These are phyloP conservation scores for Gallirallus australis DNA, from an alignment of 2,797 vertebrate species.

Conservation along the genomic window DNA sequence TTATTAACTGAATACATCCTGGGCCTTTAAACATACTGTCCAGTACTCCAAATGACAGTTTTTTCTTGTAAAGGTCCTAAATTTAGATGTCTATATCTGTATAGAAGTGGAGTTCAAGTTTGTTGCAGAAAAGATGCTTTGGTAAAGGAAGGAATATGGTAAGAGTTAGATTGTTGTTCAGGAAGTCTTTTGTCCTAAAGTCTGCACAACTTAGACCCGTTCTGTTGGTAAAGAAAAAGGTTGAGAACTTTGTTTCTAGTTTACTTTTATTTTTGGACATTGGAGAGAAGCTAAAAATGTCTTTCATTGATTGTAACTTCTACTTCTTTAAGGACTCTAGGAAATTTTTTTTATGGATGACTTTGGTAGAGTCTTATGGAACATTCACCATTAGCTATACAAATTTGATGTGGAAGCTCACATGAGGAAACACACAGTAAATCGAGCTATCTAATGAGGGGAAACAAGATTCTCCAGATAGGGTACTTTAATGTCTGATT, in stretches of 20 bases:
- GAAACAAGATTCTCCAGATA: background rate
- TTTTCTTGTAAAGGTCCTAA: background rate
- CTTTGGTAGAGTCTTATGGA: background rate
- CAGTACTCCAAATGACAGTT: background rate
- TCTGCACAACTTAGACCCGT: background rate
- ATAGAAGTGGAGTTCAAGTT: background rate
- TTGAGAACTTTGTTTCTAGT: background rate
- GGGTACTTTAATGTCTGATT: background rate
- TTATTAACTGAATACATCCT: background rate
- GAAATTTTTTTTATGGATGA: background rate
- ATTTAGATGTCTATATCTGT: background rate
- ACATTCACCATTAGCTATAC: background rate
- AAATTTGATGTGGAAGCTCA: background rate
- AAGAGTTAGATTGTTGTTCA: background rate
- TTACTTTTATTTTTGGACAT: background rate
- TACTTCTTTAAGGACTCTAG: background rate
- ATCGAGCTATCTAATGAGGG: background rate
- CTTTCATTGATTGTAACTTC: background rate
- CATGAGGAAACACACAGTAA: background rate
- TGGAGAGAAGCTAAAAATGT: background rate
- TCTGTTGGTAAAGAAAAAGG: background rate
- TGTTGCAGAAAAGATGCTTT: background rate
- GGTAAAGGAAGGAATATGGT: background rate
- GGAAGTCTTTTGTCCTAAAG: background rate
- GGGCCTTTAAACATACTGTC: background rate